Percentiles rank a stretch among this genome's conserved stretches.
phyloP scores from a whole-genome alignment of 2,888 invertebrate genomes.

The Xylota sylvarum region DNA sequence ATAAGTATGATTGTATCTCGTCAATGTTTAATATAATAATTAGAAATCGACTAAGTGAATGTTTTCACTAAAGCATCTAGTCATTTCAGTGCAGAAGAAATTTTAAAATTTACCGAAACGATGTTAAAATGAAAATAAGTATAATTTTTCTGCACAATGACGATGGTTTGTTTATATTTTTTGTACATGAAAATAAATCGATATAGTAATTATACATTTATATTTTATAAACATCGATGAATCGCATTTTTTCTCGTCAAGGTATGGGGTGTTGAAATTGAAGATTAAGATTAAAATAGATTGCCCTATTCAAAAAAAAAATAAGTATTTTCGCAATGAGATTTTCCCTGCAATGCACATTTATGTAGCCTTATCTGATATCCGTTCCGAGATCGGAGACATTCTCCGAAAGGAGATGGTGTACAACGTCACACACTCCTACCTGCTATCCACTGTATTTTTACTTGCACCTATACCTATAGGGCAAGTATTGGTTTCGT shows the following conservation, averaged over 20 bases:
- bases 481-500: no score
- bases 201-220: not conserved
- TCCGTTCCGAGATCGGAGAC: no score
- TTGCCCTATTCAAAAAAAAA: no score
- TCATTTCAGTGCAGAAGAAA: not conserved
- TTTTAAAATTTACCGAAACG: not conserved
- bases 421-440: no score
- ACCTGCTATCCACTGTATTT: no score
- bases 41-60: not conserved
- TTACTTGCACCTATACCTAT: no score
- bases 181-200: slow-evolving; percentile 12
- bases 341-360: no score
- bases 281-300: no score
- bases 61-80: not conserved
- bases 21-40: not conserved
- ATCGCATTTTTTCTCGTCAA: not conserved
- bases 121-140: not conserved
- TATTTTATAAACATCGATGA: not conserved
- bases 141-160: slow-evolving; percentile 9
- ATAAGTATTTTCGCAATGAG: no score
- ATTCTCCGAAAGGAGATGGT: no score
- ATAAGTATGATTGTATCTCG: not conserved
- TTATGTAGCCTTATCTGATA: no score
- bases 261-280: no score
- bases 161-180: slow-evolving; percentile 7